Conservation (phyloP, 2,797 vertebrate genomes). For the Peromyscus attwateri region DNA sequence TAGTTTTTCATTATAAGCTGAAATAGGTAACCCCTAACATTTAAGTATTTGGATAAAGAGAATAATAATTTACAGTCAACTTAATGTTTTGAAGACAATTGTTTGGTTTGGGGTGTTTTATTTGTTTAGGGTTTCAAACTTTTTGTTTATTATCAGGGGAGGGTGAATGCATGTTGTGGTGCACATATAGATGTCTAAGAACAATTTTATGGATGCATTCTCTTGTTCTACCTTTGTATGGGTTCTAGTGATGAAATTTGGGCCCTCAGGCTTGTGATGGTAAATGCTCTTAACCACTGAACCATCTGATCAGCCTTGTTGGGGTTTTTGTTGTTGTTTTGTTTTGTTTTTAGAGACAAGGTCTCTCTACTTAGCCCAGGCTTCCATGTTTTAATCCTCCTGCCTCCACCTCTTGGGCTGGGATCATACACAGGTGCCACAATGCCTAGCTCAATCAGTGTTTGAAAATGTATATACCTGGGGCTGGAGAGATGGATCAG, state of each 20-base stretch:
- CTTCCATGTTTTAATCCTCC: neutral
- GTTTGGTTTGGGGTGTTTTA: neutral
- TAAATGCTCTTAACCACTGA: no score
- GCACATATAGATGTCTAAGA: no score
- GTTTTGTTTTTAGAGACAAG: neutral
- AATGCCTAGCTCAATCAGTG: neutral
- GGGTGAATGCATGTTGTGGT: no score
- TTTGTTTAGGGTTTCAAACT: neutral
- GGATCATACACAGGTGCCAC: neutral
- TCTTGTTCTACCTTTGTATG: no score
- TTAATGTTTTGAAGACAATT: neutral
- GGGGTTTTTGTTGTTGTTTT: neutral
- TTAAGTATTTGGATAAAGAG: neutral
- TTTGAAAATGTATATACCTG: neutral
- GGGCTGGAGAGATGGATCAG: no score
- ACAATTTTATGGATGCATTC: no score
- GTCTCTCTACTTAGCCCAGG: neutral
- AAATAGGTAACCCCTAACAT: neutral
- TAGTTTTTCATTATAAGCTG: neutral
- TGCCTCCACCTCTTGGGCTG: no score
- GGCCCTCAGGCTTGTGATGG: neutral
- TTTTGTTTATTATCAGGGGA: neutral
- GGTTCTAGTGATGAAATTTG: neutral
- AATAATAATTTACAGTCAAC: slow-evolving; percentile 29
- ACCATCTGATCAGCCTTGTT: neutral